Base-by-base conservation (phyloP, 2,797 vertebrate genomes). In the Mormyrops attenuatus region DNA sequence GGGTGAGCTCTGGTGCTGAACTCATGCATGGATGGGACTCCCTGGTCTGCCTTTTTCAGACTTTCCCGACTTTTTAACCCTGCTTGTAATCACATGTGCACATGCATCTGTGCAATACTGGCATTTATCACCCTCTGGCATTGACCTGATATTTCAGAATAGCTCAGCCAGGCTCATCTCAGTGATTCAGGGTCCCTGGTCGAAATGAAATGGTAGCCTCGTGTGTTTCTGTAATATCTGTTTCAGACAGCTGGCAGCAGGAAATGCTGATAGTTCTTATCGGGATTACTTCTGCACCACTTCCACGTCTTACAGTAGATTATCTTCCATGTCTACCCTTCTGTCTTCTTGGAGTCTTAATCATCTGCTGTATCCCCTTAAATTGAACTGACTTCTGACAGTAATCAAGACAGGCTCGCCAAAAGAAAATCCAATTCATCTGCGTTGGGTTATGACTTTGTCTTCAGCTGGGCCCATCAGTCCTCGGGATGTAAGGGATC, bases 191-290 rank as follows among this genome's bases (percentile, higher is more conserved):
- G 34, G 26, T 13, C 88, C 52, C 38, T 44, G 53, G 34, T 41
- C 73, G 77, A 22, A 84, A 84, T 47, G 38, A 84, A 49, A 84
- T 49, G 20, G n/a, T 22, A 57, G 53, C 66, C 26, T 57, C 41
- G 41, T 50, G 53, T 84, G 55, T 57, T 57, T 15, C 84, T 26
- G 47, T 86, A 60, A 63, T 84, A 89, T 89, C 80, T 85, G n/a
- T 85, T 89, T 89, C 47, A 85, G 41, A 13, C 80, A 49, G 80
- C 88, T 85, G n/a, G 53, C 55, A 89, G 20, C 41, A 3, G 41
- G 41, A 63, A 85, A 89, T 26, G 38, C 17, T 89, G 80, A 66
- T 85, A 63, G 88, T 63, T 20, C 80, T 89, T 85, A 84, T 22
- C 44, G 1, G 82, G 80, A 63, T 86, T 89, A 85, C 55, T 89